phyloP scores from a whole-genome alignment of 2,888 invertebrate genomes.

The Deilephila porcellus region DNA sequence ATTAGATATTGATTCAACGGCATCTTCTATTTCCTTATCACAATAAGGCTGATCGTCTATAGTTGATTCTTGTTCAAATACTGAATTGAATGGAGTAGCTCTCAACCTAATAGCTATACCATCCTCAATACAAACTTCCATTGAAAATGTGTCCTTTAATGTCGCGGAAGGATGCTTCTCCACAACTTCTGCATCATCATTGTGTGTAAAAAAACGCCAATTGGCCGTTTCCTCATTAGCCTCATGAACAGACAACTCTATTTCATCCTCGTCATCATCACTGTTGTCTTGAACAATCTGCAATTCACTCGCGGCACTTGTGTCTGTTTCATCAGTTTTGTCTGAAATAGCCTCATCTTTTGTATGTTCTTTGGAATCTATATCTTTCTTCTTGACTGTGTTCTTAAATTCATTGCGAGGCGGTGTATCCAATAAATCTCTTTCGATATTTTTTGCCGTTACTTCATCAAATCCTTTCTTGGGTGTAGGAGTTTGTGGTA shows the following conservation, averaged over 20 bases:
- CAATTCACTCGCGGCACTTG: slow-evolving; percentile 48
- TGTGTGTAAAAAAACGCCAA: slow-evolving; percentile 52
- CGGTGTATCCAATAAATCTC: slow-evolving; percentile 71
- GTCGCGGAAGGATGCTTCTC: slow-evolving; percentile 48
- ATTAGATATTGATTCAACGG: slow-evolving; percentile 69
- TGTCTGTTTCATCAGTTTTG: slow-evolving; percentile 38
- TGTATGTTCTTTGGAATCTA: slow-evolving; percentile 35
- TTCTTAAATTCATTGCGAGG: slow-evolving; percentile 42
- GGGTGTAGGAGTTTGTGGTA: slow-evolving; percentile 69
- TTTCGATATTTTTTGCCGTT: slow-evolving; percentile 77
- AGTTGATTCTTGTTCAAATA: slow-evolving; percentile 56
- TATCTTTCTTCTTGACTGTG: neutral
- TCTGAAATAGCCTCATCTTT: slow-evolving; percentile 40
- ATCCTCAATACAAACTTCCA: slow-evolving; percentile 77
- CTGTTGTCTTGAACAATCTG: slow-evolving; percentile 53
- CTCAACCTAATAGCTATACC: slow-evolving; percentile 66
- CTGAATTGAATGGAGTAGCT: slow-evolving; percentile 59
- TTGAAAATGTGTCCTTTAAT: slow-evolving; percentile 73
- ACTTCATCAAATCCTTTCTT: slow-evolving; percentile 76
- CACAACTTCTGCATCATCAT: slow-evolving; percentile 53
- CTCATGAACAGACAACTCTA: slow-evolving; percentile 66
- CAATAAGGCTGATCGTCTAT: slow-evolving; percentile 48
- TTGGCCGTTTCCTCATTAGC: slow-evolving; percentile 67
- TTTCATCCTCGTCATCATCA: slow-evolving; percentile 57
- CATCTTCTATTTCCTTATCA: slow-evolving; percentile 67